phyloP scores from a whole-genome alignment of 1,140 invertebrate genomes.

The Bombus superbus region DNA sequence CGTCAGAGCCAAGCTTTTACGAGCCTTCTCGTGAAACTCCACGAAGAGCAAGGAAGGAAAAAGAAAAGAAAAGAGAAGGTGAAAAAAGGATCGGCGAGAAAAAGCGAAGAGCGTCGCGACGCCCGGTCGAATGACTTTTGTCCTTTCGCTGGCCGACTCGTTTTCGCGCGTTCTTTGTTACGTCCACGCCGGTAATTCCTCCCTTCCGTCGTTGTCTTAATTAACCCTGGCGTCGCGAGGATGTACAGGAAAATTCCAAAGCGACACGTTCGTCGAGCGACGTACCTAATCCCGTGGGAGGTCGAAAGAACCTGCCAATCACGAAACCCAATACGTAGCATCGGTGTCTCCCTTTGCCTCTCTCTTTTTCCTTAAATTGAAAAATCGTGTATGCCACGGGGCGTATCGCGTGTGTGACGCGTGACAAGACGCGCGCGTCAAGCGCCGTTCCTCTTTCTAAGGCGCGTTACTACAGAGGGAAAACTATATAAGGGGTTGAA shows the following conservation, averaged over 20 bases:
- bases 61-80: background rate
- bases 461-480: slow-evolving; percentile 46
- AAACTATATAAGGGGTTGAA: slow-evolving; percentile 62
- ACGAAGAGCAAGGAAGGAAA: background rate
- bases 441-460: slow-evolving; percentile 32
- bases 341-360: background rate
- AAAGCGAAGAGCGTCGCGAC: background rate
- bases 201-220: slow-evolving; percentile 6
- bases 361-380: slow-evolving; percentile 58
- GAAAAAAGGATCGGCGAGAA: too few species aligned
- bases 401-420: slow-evolving; percentile 35
- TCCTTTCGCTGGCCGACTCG: slow-evolving; percentile 18
- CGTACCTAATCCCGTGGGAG: background rate
- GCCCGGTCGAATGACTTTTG: slow-evolving; percentile 47
- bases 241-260: background rate
- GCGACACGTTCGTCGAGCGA: background rate
- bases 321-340: background rate
- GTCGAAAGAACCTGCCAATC: slow-evolving; percentile 6
- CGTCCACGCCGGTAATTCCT: background rate
- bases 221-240: slow-evolving; percentile 1
- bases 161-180: background rate
- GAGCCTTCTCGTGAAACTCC: slow-evolving; percentile 18
- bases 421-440: slow-evolving; percentile 40
- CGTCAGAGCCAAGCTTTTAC: slow-evolving; percentile 49
- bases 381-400: slow-evolving; percentile 67